Evolutionary conservation across 2,888 invertebrate species (phyloP), one percentile per base, ranked within the genome.

Genomic region (Microchrysa polita): DNA sequence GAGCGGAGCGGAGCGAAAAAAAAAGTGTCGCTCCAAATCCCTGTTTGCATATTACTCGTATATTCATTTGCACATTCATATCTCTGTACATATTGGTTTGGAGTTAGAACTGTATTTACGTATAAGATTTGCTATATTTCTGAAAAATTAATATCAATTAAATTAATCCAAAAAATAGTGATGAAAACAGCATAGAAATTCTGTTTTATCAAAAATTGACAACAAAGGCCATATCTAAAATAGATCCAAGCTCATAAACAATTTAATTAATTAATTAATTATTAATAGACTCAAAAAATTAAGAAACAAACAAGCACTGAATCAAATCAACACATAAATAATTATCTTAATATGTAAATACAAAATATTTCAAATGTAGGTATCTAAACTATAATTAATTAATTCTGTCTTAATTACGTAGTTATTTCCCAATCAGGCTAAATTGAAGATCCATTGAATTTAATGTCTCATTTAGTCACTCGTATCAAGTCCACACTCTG

Each of bases 371-470:
- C 55, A 44, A 57, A 4, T 34, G 12, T 14, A 12, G 2, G 55
- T 34, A 44, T 57, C 34, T 14, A 20, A 1, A 1, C 7, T 34
- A 34, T 20, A 34, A 69, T 20, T 69, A 55, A 69, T 69, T 69
- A 69, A 69, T 55, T 40, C 69, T 40, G 22, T 40, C 69, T 55
- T 57, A 69, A 69, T 69, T 69, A n/a, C n/a, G n/a, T n/a, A 57
- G 69, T 57, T 34, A 57, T 42, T 57, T 57, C 27, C 55, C 34
- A 67, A 69, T 69, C 69, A 69, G 20, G 22, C 12, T 18, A 27
- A 18, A 42, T 55, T 40, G 52, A 40, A 9, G 57, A 23, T 57
- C 69, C 14, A 69, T 69, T 69, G 69, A 69, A 55, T 69, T 69
- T 69, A 55, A 69, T 69, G 57, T 57, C 57, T 69, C 65, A 40